These are phyloP conservation scores for Melanotus villosus DNA, from an alignment of 2,888 invertebrate species.

Conservation along the genomic window DNA sequence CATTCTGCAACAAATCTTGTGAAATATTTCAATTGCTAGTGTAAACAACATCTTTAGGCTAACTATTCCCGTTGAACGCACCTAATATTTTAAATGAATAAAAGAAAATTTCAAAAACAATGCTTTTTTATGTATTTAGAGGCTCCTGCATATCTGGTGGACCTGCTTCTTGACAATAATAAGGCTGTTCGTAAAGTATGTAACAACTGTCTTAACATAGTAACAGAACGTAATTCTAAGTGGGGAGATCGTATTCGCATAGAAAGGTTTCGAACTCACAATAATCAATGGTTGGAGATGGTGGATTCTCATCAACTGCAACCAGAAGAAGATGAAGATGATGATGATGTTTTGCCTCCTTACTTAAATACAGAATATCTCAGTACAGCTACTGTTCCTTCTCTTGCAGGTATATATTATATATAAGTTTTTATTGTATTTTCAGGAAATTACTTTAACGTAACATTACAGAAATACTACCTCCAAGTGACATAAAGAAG, in stretches of 20 bases:
- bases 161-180: conserved; percentile 98
- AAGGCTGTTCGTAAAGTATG: conserved; percentile 94
- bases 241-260: conserved; percentile 95
- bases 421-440: conserved; percentile 1
- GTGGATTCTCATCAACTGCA: conserved; percentile 80
- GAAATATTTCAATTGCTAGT: too few relatives aligned
- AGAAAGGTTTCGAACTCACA: conserved; percentile 98
- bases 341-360: conserved; percentile 80
- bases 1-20: too few relatives aligned
- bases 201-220: conserved; percentile 94
- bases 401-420: conserved; percentile 58
- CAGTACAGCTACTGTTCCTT: conserved; percentile 66
- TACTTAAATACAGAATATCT: conserved; percentile 81
- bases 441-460: conserved; percentile 38
- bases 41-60: too few relatives aligned
- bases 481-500: conserved; percentile 60
- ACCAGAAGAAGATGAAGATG: conserved; percentile 69
- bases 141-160: conserved; percentile 95
- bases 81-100: too few relatives aligned
- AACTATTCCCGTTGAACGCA: too few relatives aligned
- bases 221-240: conserved; percentile 90
- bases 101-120: too few relatives aligned
- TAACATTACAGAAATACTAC: conserved; percentile 57
- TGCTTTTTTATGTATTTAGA: conserved; percentile 28
- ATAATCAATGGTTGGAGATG: conserved; percentile 98